These are phyloP conservation scores for Eupsittula cactorum DNA, from an alignment of 2,113 vertebrate species.

Conservation along the genomic window DNA sequence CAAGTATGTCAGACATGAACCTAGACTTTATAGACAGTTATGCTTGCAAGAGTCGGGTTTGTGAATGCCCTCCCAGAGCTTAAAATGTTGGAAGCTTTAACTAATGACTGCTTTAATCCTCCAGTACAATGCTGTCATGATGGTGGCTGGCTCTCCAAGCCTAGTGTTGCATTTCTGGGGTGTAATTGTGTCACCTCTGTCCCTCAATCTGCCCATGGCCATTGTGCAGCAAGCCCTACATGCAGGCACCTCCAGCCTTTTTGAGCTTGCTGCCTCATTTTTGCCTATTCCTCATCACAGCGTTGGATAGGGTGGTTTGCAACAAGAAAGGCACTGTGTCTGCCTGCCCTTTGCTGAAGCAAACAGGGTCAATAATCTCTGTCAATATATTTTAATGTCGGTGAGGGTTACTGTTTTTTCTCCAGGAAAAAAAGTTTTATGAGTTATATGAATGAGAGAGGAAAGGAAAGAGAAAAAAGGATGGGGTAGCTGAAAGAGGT, in stretches of 20 bases:
- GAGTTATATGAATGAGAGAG: not conserved
- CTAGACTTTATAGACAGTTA: not conserved
- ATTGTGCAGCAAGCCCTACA: not conserved
- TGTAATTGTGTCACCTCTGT: not conserved
- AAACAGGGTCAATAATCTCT: not conserved
- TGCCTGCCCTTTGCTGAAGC: not conserved
- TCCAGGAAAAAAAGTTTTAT: not conserved
- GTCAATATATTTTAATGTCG: fast-evolving
- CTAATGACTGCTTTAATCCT: not conserved
- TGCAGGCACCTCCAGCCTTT: not conserved
- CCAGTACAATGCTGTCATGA: not conserved
- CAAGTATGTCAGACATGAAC: not conserved
- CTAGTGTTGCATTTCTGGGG: not conserved
- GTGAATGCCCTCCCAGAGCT: not conserved
- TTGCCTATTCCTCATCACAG: not conserved
- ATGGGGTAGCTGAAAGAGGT: not conserved
- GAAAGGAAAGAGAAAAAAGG: not conserved
- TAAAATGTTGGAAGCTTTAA: not conserved
- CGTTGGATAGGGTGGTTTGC: not conserved
- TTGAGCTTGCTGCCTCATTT: not conserved
- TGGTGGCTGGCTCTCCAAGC: not conserved
- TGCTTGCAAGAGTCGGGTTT: not conserved
- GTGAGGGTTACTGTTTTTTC: not conserved
- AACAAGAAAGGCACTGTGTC: not conserved
- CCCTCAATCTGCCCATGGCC: not conserved